Evolutionary conservation across 2,113 vertebrate genomes (phyloP).

Genomic region (Rissa tridactyla): DNA sequence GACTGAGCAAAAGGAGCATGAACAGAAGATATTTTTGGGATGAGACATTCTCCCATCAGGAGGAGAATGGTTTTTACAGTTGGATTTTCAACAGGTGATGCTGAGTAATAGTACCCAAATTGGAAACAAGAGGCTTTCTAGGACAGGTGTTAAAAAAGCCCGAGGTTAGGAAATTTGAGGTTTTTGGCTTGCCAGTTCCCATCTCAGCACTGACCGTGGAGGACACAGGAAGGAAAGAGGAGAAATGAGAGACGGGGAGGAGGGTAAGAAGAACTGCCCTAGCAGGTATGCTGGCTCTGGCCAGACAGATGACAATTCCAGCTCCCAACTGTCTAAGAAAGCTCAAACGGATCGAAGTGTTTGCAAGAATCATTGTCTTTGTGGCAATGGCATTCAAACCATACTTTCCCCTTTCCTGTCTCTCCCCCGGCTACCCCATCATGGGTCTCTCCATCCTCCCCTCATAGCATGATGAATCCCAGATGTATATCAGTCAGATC

Average conservation of each 20-base stretch:
- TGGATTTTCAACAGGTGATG: neutral
- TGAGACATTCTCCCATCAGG: neutral
- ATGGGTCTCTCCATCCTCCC: neutral
- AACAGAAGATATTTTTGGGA: neutral
- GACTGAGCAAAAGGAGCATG: neutral
- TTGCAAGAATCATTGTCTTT: neutral
- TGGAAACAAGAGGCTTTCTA: neutral
- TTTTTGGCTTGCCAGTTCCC: neutral
- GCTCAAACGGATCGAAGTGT: neutral
- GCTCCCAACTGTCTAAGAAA: neutral
- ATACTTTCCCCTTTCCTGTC: neutral
- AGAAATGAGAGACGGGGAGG: neutral
- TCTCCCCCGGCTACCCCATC: neutral
- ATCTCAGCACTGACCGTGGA: neutral
- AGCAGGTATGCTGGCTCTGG: neutral
- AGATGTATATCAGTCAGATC: too few relatives aligned
- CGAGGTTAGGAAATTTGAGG: neutral
- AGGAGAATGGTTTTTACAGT: neutral
- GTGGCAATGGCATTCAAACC: neutral
- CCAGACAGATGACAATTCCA: neutral
- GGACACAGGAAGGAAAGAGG: neutral
- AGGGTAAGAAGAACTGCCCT: neutral
- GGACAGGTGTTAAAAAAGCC: neutral
- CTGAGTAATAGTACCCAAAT: neutral
- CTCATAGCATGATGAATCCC: rapidly evolving